Evolutionary conservation across 2,113 vertebrate genomes (phyloP), one percentile per base, ranked within the genome.

Genomic region (Otolemur garnettii): DNA sequence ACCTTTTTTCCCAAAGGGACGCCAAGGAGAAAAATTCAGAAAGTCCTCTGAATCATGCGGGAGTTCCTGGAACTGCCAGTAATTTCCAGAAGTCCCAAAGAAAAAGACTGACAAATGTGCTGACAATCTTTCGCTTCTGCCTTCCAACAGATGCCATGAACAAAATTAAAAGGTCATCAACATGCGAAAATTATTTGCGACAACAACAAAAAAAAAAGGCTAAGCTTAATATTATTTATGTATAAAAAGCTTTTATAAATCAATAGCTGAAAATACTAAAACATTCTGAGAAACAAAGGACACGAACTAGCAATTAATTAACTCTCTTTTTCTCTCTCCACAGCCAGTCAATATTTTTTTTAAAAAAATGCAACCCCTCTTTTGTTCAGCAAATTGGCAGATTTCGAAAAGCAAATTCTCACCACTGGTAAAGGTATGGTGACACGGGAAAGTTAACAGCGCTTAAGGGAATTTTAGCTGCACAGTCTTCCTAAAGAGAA

Each of bases 211-310:
- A 87, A 50, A 24, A 86, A 88, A 57, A 80, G 72, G 7, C 28
- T 15, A 68, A 38, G 33, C 15, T 57, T 55, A 78, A 33, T 35
- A 79, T 55, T 80, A 0, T 83, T 59, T 35, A 45, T 62, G 62
- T 38, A 30, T 57, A 85, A 84, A 59, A 69, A 79, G 10, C 19
- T 57, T 80, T 86, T 62, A 90, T 22, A 90, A 59, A 80, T 50
- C 24, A 74, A 50, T 38, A 68, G 50, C n/a, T 75, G 35, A 88
- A 84, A 94, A 78, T 57, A 69, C n/a, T 24, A 62, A 91, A 78
- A 94, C 42, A 64, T 38, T 11, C 79, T 21, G 50, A 93, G 90
- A 86, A 90, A 87, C 66, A 79, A 91, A 66, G 55, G 72, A 57
- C 18, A 77, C 4, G 33, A 60, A 87, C n/a, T 38, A 62, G 71